A percentile compares a stretch with the other conserved stretches of the same genome.
Evolutionary conservation across 2,888 invertebrate species (phyloP).

Genomic region (Allacma fusca): DNA sequence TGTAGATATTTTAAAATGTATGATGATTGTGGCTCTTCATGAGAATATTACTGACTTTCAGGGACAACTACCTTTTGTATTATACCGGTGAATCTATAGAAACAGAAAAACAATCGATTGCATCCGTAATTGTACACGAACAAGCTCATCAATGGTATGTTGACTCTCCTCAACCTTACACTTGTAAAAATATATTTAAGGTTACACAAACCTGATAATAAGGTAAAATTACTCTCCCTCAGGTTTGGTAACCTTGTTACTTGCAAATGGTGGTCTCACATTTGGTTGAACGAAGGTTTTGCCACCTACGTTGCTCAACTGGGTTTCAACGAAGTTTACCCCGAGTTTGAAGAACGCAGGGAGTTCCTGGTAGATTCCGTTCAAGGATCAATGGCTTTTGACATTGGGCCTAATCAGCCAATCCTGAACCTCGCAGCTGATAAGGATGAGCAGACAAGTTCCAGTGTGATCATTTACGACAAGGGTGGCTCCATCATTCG

Average conservation of each 20-base stretch:
- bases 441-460: not conserved
- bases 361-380: not conserved
- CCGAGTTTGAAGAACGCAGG: not conserved
- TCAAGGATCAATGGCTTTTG: not conserved
- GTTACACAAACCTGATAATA: too few species aligned
- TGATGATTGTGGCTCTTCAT: too few species aligned
- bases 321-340: not conserved
- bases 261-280: slow-evolving; percentile 20
- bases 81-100: slow-evolving; percentile 19
- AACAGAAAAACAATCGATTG: not conserved
- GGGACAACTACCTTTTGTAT: slow-evolving; percentile 1
- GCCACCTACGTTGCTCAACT: slow-evolving; percentile 48
- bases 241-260: slow-evolving; percentile 52
- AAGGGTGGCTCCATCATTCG: slow-evolving; percentile 66
- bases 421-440: not conserved
- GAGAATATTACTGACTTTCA: not conserved
- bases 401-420: slow-evolving; percentile 13
- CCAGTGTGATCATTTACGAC: slow-evolving; percentile 21
- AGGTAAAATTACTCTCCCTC: not conserved
- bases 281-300: slow-evolving; percentile 53
- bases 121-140: slow-evolving; percentile 9
- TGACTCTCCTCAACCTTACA: not conserved
- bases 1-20: too few species aligned
- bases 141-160: slow-evolving; percentile 32
- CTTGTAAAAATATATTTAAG: not conserved